Conservation (phyloP, 2,888 invertebrate genomes). For the Drosophila phalerata region DNA sequence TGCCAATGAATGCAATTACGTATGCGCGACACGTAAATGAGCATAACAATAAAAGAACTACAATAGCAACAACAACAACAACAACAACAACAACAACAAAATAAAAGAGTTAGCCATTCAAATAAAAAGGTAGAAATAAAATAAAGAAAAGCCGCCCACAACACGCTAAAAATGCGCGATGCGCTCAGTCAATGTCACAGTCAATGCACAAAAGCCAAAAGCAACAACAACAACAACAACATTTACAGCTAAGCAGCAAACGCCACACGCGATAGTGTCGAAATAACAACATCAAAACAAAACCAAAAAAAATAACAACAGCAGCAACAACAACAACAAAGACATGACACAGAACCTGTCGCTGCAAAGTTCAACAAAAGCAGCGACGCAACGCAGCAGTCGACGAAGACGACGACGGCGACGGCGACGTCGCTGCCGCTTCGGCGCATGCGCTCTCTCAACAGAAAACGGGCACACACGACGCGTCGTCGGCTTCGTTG, state of each 20-base stretch:
- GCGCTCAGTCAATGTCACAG: constrained; percentile 77
- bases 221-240: constrained; percentile 25
- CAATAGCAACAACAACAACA: not conserved
- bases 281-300: constrained; percentile 46
- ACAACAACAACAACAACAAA: not conserved
- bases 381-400: constrained; percentile 29
- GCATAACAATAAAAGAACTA: constrained; percentile 57
- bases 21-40: constrained; percentile 74
- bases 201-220: constrained; percentile 76
- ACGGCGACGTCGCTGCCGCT: constrained; percentile 5
- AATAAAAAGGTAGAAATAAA: constrained; percentile 8
- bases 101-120: not conserved
- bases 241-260: constrained; percentile 72
- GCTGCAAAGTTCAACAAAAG: constrained; percentile 73
- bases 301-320: constrained; percentile 61
- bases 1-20: constrained; percentile 60
- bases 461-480: constrained; percentile 50
- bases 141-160: constrained; percentile 27
- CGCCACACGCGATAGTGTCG: constrained; percentile 71
- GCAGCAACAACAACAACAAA: constrained; percentile 43
- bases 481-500: constrained; percentile 15
- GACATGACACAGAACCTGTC: constrained; percentile 75
- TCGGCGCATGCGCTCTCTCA: constrained; percentile 67
- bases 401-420: not conserved
- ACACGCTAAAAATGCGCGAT: constrained; percentile 24